Conservation (phyloP, 2,888 invertebrate species). For the Heteropelma amictum region DNA sequence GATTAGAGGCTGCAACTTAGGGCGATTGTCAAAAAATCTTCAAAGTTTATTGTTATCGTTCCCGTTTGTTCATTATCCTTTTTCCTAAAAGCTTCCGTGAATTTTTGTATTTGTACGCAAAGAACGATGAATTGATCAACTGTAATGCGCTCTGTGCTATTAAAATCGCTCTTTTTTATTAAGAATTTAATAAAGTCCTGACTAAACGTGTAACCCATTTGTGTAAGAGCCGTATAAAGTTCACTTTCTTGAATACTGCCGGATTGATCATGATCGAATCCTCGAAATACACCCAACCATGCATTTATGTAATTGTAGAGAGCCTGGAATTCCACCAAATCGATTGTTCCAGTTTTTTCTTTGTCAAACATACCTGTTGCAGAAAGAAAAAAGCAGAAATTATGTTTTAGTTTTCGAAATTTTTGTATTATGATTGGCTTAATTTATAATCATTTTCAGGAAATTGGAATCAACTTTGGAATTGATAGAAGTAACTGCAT, state of each 20-base stretch:
- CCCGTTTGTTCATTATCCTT: slow-evolving; percentile 91
- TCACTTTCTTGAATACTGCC: slow-evolving; percentile 91
- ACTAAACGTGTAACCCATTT: slow-evolving; percentile 93
- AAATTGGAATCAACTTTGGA: too few relatives aligned
- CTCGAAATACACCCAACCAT: slow-evolving; percentile 91
- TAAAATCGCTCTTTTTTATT: slow-evolving; percentile 84
- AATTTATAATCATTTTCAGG: too few relatives aligned
- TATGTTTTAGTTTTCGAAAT: background rate
- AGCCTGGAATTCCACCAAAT: slow-evolving; percentile 90
- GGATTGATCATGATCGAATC: slow-evolving; percentile 91
- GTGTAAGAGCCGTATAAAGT: slow-evolving; percentile 86
- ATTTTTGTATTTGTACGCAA: slow-evolving; percentile 92
- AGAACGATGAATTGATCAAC: slow-evolving; percentile 94
- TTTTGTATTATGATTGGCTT: background rate
- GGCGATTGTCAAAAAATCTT: slow-evolving; percentile 93
- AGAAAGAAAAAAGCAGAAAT: background rate
- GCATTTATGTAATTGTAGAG: slow-evolving; percentile 93
- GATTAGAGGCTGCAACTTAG: slow-evolving; percentile 85
- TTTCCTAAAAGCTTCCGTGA: slow-evolving; percentile 89
- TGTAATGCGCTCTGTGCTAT: slow-evolving; percentile 83
- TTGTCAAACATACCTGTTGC: slow-evolving; percentile 91
- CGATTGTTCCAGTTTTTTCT: slow-evolving; percentile 90
- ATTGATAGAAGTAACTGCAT: too few relatives aligned
- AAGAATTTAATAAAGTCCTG: slow-evolving; percentile 88
- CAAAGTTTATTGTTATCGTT: slow-evolving; percentile 90